Base-by-base conservation (phyloP, 2,113 vertebrate genomes). In the Gallinago paraguaiae region DNA sequence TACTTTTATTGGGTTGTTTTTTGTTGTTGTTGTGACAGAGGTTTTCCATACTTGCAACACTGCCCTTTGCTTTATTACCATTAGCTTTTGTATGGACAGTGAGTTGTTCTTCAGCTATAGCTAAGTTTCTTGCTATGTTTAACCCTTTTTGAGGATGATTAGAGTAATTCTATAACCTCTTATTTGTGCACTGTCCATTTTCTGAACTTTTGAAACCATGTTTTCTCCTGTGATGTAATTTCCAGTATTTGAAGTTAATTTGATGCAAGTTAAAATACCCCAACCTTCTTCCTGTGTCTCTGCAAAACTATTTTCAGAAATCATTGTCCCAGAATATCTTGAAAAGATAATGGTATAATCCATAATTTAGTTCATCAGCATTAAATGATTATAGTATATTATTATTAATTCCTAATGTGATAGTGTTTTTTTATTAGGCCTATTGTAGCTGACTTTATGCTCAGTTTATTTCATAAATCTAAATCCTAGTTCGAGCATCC, bases 401-500 rank as follows among this genome's bases (percentile, higher is more conserved):
- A 33, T 46, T 78, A 35, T 13, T 91, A 11, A n/a, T 67, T 51
- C 31, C 65, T 72, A 80, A 30, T 35, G 67, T 56, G 4, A 41
- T 80, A 37, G 54, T n/a, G 56, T 9, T 76, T 79, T 56, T 84
- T 76, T 61, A 25, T 48, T 93, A 56, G 37, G 11, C 15, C 10
- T 90, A 12, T 61, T 92, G 65, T 84, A 57, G 20, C 67, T 67
- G 27, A 68, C 59, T 69, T 88, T 27, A 17, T 69, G 28, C 17
- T 90, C 67, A 48, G 45, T 78, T 76, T 78, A 89, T 59, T 37
- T 69, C 9, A 5, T 79, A 43, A 78, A 45, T 95, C 81, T 91
- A 46, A 91, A 82, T 92, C 43, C 68, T 94, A 99, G 99, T 99
- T 86, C 98, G 99, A 50, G 99, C 99, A 17, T 99, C 99, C 65